Conservation (phyloP, 2,888 invertebrate genomes). For the Heteromurus nitidus region DNA sequence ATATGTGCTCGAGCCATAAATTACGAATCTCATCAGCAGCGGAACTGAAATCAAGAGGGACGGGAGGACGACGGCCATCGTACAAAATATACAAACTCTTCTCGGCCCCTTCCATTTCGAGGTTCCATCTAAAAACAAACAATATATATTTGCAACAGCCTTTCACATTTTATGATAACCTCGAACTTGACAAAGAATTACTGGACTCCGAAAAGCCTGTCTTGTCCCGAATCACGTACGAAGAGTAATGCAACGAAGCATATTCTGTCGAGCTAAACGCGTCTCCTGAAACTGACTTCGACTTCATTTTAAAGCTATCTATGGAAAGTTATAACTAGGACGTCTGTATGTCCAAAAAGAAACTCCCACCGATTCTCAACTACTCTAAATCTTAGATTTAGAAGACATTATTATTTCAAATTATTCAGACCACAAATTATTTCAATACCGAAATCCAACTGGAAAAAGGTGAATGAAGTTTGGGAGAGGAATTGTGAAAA, state of each 20-base stretch:
- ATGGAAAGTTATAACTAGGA: neutral
- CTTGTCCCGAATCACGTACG: conserved; percentile 29
- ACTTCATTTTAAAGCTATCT: neutral
- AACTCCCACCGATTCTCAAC: too few species aligned
- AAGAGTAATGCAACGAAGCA: conserved; percentile 42
- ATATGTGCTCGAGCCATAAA: conserved; percentile 82
- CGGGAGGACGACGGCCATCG: conserved; percentile 82
- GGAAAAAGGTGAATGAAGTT: too few species aligned
- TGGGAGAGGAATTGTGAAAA: too few species aligned
- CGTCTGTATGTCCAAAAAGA: too few species aligned
- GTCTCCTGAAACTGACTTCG: too few species aligned
- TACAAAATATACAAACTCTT: conserved; percentile 80
- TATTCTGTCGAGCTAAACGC: conserved; percentile 19
- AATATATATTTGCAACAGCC: neutral
- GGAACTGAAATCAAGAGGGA: conserved; percentile 82
- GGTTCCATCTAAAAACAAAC: conserved; percentile 36
- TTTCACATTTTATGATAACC: neutral
- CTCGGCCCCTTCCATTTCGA: conserved; percentile 78
- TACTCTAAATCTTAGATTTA: too few species aligned
- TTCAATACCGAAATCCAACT: too few species aligned
- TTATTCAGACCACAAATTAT: too few species aligned
- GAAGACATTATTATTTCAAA: too few species aligned
- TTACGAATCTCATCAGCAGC: conserved; percentile 81
- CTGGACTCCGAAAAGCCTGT: conserved; percentile 22
- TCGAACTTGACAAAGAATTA: neutral